Base-by-base conservation (phyloP, 2,113 vertebrate species). In the Petaurus breviceps region DNA sequence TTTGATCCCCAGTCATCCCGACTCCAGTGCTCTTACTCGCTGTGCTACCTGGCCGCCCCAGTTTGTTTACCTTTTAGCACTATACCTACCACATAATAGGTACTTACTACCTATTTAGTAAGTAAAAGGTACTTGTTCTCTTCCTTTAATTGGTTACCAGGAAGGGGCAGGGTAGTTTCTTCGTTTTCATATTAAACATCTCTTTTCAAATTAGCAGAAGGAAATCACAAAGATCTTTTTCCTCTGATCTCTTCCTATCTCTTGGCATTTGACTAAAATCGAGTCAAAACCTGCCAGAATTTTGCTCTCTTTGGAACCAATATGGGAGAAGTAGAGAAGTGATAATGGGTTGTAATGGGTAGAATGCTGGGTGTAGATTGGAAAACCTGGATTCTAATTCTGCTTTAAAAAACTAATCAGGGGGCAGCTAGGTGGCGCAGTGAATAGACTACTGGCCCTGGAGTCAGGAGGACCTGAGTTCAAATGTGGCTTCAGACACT, bases 171-270 rank as follows among this genome's bases (percentile, higher is more conserved):
- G 95, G 52, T 49, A 90, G 94, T 84, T 95, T 97, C 95, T 97
- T 93, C 89, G 92, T 96, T 95, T 53, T 97, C 89, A 37, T 97
- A 97, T 96, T n/a, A 96, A 97, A 96, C 77, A 97, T 97, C 94
- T 94, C 91, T 94, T 96, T 95, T 52, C 49, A 96, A 95, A 50
- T 94, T 97, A 97, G 96, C 96, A 97, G 90, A 97, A 89, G 96
- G 31, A 61, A 61, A 31, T 3, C 11, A 37, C 57, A 61, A 61
- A 68, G 57, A 68, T 68, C 31, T 31, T 37, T 61, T 61, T 37
- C 57, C 4, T 68, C 28, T 37, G 3, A 11, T 37, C 11, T 68
- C 3, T 37, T 68, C 28, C 12, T 68, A 37, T 68, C 31, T 68
- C 31, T 68, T 61, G 57, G 57, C 28, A 5, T 68, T 68, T 68